Percentiles rank a stretch among this genome's conserved stretches.
These are phyloP conservation scores for Aphaenogaster floridana DNA, from an alignment of 1,140 invertebrate species.

Conservation along the genomic window DNA sequence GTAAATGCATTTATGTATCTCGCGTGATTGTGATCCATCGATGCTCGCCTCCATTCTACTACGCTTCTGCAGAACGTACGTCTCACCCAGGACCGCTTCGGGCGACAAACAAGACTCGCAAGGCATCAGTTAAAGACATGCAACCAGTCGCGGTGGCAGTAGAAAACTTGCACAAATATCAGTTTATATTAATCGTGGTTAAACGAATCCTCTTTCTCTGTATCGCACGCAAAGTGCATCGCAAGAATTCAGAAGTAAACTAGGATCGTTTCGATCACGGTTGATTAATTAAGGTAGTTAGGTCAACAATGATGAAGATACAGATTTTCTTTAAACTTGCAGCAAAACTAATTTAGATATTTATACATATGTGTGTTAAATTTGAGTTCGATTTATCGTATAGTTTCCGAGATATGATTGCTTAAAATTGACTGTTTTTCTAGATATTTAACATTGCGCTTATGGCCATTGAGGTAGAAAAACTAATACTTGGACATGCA, in stretches of 20 bases:
- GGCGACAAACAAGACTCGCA: not conserved
- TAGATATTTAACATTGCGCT: too few relatives aligned
- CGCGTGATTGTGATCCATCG: constrained; percentile 67
- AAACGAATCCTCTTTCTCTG: not conserved
- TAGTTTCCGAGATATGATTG: too few relatives aligned
- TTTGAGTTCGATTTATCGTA: too few relatives aligned
- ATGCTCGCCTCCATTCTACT: constrained; percentile 34
- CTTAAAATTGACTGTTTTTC: too few relatives aligned
- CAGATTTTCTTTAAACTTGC: too few relatives aligned
- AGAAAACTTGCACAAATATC: not conserved
- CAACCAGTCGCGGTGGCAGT: not conserved
- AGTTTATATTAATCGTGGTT: not conserved
- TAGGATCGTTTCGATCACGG: not conserved
- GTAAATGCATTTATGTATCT: constrained; percentile 84
- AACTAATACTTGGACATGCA: too few relatives aligned
- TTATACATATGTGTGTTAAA: too few relatives aligned
- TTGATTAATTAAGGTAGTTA: not conserved
- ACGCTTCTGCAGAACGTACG: constrained; percentile 11
- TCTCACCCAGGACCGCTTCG: constrained; percentile 5
- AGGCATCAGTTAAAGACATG: not conserved
- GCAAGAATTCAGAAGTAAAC: not conserved
- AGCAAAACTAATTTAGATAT: too few relatives aligned
- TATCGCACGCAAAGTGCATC: not conserved
- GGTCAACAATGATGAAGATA: too few relatives aligned
- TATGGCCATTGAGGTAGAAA: too few relatives aligned